These are phyloP conservation scores for Chionodraco myersi DNA, from an alignment of 2,113 vertebrate species.

Conservation along the genomic window DNA sequence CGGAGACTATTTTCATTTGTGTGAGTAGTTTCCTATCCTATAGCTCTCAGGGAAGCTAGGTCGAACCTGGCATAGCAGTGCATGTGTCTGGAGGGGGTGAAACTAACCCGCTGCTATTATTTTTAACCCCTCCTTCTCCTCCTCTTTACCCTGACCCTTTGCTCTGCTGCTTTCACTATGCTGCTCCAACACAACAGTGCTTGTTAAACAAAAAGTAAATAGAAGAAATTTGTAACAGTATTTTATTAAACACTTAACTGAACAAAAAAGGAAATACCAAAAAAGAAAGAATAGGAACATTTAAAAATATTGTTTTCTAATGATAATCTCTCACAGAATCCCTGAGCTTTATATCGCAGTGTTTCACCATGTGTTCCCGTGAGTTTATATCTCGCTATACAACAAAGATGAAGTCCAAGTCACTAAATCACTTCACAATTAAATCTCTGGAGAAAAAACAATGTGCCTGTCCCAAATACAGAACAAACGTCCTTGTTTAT, in stretches of 20 bases:
- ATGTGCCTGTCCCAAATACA: background rate
- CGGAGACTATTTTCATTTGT: constrained; percentile 31
- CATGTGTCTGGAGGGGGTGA: constrained; percentile 7
- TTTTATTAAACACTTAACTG: too few relatives aligned
- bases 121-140: constrained; percentile 54
- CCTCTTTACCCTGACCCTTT: constrained; percentile 40
- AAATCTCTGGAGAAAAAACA: background rate
- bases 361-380: too few relatives aligned
- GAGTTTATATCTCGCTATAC: too few relatives aligned
- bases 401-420: too few relatives aligned
- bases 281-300: too few relatives aligned
- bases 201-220: too few relatives aligned
- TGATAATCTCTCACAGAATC: too few relatives aligned
- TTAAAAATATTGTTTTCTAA: too few relatives aligned
- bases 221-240: too few relatives aligned
- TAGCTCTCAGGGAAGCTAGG: constrained; percentile 30
- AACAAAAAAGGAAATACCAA: too few relatives aligned
- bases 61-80: constrained; percentile 36
- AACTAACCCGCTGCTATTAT: constrained; percentile 37
- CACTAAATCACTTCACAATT: background rate
- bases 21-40: constrained; percentile 66
- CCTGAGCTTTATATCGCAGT: too few relatives aligned
- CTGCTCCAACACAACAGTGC: too few relatives aligned
- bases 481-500: background rate
- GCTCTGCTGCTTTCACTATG: background rate